These are phyloP conservation scores for Cydia amplana DNA, from an alignment of 1,140 invertebrate species.

Conservation along the genomic window DNA sequence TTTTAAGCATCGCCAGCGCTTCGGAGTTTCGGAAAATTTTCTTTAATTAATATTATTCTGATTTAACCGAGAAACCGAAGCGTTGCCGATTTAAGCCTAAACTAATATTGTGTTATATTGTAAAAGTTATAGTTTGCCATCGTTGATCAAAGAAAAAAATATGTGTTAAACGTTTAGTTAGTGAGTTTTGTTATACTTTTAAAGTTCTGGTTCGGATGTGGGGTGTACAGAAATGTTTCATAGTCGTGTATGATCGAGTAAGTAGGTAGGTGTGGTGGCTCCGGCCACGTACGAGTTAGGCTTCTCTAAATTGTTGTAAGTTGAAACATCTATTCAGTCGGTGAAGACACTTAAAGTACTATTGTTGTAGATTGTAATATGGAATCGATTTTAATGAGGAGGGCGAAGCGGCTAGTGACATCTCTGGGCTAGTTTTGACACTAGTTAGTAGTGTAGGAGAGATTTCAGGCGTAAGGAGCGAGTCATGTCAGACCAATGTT, in stretches of 20 bases:
- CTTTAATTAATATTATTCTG: conserved; percentile 67
- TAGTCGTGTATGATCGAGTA: conserved; percentile 76
- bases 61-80: conserved; percentile 51
- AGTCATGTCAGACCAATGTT: too few relatives aligned
- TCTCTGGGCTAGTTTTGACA: conserved; percentile 24
- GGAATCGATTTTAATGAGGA: conserved; percentile 46
- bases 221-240: conserved; percentile 76
- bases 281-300: conserved; percentile 50
- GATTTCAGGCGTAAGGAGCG: too few relatives aligned
- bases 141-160: conserved; percentile 73
- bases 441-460: background rate
- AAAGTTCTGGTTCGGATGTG: conserved; percentile 59
- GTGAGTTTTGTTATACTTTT: conserved; percentile 77
- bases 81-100: conserved; percentile 61
- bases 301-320: conserved; percentile 74
- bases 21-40: conserved; percentile 61
- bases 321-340: conserved; percentile 58
- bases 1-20: conserved; percentile 57
- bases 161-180: conserved; percentile 76
- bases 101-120: conserved; percentile 74
- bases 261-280: conserved; percentile 56
- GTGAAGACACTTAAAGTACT: conserved; percentile 78
- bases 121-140: conserved; percentile 77
- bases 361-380: conserved; percentile 66
- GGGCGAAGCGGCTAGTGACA: conserved; percentile 47